Evolutionary conservation across 2,888 invertebrate species (phyloP).

Genomic region (Chrysomela aeneicollis): DNA sequence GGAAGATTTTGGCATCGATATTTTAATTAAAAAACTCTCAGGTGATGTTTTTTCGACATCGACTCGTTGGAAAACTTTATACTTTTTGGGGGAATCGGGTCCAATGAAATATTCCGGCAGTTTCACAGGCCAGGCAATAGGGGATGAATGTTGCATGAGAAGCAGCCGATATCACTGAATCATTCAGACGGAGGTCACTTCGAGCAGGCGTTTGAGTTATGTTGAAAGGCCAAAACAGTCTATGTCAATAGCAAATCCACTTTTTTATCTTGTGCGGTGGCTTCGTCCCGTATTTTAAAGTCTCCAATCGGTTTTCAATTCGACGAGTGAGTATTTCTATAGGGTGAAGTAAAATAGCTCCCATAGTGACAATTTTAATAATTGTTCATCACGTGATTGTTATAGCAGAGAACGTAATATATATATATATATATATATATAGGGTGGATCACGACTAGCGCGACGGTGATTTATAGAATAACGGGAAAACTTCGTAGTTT

Average conservation of each 20-base stretch:
- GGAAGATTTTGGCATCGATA: background rate
- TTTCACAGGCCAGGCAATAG: background rate
- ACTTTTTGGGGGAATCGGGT: background rate
- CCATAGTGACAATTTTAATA: too few relatives aligned
- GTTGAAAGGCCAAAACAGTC: background rate
- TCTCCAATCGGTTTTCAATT: background rate
- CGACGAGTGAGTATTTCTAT: too few relatives aligned
- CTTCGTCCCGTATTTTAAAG: background rate
- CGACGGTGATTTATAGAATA: too few relatives aligned
- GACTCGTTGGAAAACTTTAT: background rate
- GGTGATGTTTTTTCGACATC: background rate
- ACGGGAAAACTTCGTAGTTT: too few relatives aligned
- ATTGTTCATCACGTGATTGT: too few relatives aligned
- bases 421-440: too few relatives aligned
- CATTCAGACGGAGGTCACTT: background rate
- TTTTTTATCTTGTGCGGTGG: background rate
- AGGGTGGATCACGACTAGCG: too few relatives aligned
- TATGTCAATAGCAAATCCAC: background rate
- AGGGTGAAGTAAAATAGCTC: too few relatives aligned
- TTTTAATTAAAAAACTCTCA: background rate
- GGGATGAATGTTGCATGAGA: slow-evolving; percentile 4
- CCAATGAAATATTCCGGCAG: background rate
- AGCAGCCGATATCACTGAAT: slow-evolving; percentile 1
- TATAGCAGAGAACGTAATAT: too few relatives aligned
- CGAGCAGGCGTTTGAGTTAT: background rate